Conservation (phyloP, 2,888 invertebrate species). For the Amiota minor region DNA sequence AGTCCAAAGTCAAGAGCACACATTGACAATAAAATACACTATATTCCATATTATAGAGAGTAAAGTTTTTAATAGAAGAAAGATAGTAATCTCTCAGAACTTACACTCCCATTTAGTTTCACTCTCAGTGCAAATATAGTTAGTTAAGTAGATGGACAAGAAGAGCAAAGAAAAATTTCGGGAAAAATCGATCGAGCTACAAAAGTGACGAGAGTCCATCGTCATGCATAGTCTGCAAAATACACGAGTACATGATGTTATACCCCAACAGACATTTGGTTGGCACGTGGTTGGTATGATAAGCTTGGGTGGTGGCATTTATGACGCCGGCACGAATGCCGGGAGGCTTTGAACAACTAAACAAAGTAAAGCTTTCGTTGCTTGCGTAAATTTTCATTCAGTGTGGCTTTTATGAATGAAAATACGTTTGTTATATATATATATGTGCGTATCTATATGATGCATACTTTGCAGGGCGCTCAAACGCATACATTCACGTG, state of each 20-base stretch:
- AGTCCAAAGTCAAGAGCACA: slow-evolving; percentile 49
- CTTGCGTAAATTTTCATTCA: slow-evolving; percentile 59
- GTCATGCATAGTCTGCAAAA: background rate
- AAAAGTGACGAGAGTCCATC: slow-evolving; percentile 38
- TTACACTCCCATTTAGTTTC: background rate
- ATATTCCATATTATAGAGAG: too few species aligned
- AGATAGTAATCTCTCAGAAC: background rate
- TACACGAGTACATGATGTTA: background rate
- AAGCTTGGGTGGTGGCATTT: slow-evolving; percentile 33
- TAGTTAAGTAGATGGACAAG: background rate
- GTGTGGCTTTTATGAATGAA: slow-evolving; percentile 59
- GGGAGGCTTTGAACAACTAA: slow-evolving; percentile 37
- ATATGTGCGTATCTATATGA: slow-evolving; percentile 35
- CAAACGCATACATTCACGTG: slow-evolving; percentile 33
- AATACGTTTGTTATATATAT: slow-evolving; percentile 36
- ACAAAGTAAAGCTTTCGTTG: slow-evolving; percentile 17
- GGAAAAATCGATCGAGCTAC: slow-evolving; percentile 53
- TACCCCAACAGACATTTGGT: background rate
- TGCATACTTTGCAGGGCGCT: slow-evolving; percentile 63
- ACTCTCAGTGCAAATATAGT: background rate
- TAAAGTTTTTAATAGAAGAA: too few species aligned
- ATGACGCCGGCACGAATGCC: slow-evolving; percentile 48
- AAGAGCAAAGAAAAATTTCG: slow-evolving; percentile 33
- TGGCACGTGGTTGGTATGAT: slow-evolving; percentile 8
- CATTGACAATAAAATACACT: background rate